Evolutionary conservation across 2,888 invertebrate species (phyloP).

Genomic region (Microplitis manilae): DNA sequence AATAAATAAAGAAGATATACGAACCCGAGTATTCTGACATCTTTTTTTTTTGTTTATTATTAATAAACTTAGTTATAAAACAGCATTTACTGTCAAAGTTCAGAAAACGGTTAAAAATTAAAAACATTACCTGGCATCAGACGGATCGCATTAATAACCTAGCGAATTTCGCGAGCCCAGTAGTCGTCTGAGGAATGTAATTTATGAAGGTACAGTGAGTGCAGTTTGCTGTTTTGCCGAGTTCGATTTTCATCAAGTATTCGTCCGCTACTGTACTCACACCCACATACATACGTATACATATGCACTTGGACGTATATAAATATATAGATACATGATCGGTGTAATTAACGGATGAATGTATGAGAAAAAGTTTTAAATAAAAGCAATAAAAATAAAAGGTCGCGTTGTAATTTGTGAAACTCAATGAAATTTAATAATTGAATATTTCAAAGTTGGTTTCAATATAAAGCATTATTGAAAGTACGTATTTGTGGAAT

Average conservation of each 20-base stretch:
- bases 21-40: too few species aligned
- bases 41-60: not conserved
- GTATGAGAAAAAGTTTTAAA: not conserved
- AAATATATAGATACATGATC: not conserved
- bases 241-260: slow-evolving; percentile 64
- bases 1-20: too few species aligned
- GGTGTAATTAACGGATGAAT: not conserved
- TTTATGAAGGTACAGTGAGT: slow-evolving; percentile 64
- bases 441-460: not conserved
- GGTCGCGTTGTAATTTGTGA: not conserved
- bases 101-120: not conserved
- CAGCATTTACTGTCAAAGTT: not conserved
- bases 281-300: not conserved
- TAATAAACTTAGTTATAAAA: not conserved
- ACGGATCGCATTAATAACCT: slow-evolving; percentile 43
- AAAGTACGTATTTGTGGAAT: not conserved
- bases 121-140: slow-evolving; percentile 5
- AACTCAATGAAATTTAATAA: not conserved
- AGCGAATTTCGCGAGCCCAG: slow-evolving; percentile 39
- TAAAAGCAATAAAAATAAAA: not conserved
- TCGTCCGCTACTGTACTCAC: slow-evolving; percentile 51
- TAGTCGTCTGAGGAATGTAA: slow-evolving; percentile 50
- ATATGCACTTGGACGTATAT: slow-evolving; percentile 6
- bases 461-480: not conserved
- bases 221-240: slow-evolving; percentile 65